Base-by-base conservation (phyloP, 2,113 vertebrate species). In the Xiphophorus maculatus region DNA sequence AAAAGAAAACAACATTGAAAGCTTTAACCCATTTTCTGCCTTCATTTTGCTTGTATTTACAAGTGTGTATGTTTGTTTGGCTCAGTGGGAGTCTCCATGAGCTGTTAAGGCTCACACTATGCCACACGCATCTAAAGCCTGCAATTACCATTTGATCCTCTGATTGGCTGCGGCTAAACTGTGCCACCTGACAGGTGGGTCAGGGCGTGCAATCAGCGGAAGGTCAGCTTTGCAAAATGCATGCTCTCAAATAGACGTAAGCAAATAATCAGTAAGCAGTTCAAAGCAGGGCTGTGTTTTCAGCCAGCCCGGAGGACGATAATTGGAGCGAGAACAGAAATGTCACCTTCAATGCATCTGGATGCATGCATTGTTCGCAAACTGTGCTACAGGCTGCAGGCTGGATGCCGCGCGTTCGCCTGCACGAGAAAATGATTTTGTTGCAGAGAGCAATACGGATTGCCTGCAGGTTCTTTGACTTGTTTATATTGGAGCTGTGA, bases 101-200 rank as follows among this genome's bases (percentile, higher is more conserved):
- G 75, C 35, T 32, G 60, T 61, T 7, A 48, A 33, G 54, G 61
- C 71, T 84, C 81, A 81, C 65, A 75, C 69, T 71, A 29, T 74
- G 87, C 37, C 71, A 77, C 76, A 30, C 30, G 54, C 32, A 63
- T 82, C 69, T 75, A 54, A 84, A 82, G 58, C 64, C 77, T 76
- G n/a, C 66, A 88, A 84, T 85, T 84, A 87, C 64, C 44, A 66
- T 77, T 80, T 85, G 67, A 85, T 84, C 66, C 69, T 80, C 27
- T 77, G 81, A 81, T 79, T 82, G 83, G 81, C 58, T 69, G 28
- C 73, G 70, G 73, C 69, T 75, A 63, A 69, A 64, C 48, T 40
- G n/a, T n/a, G 22, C 37, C 6, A 3, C 44, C 69, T 71, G 69
- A 77, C n/a, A 66, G 75, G 69, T 42, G 61, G 77, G 60, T 62